Percentiles rank a stretch among this genome's conserved stretches.
These are phyloP conservation scores for Tautogolabrus adspersus DNA, from an alignment of 2,113 vertebrate species.

Conservation along the genomic window DNA sequence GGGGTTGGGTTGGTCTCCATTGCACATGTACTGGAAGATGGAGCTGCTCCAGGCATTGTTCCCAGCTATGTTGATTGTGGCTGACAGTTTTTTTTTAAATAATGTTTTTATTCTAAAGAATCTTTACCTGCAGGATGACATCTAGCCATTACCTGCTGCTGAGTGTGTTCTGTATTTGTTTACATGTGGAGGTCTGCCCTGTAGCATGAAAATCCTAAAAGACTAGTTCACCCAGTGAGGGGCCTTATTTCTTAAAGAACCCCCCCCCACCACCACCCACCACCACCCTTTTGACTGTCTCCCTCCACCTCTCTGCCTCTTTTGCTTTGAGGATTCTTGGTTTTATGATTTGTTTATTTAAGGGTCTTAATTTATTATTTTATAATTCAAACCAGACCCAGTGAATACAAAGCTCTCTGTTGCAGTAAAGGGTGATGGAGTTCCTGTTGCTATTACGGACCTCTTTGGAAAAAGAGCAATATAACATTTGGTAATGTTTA, in stretches of 20 bases:
- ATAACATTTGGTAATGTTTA: constrained; percentile 30
- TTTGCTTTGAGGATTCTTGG: constrained; percentile 59
- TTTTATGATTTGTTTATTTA: constrained; percentile 54
- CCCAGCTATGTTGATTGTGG: constrained; percentile 38
- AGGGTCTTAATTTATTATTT: constrained; percentile 43
- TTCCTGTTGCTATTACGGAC: constrained; percentile 43
- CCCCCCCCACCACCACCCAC: background rate
- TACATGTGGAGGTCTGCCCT: constrained; percentile 11
- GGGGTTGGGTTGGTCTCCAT: constrained; percentile 20
- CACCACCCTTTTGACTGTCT: background rate
- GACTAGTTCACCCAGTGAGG: constrained; percentile 1
- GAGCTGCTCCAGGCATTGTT: constrained; percentile 48
- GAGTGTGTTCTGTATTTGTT: constrained; percentile 13
- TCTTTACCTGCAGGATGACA: constrained; percentile 33
- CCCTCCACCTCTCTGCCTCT: constrained; percentile 42
- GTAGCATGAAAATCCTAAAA: constrained; percentile 23
- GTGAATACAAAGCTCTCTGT: background rate
- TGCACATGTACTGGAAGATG: constrained; percentile 30
- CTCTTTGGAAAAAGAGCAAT: constrained; percentile 38
- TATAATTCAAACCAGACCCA: constrained; percentile 4
- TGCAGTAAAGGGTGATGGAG: constrained; percentile 24
- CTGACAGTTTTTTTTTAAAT: constrained; percentile 58
- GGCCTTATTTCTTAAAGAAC: constrained; percentile 1
- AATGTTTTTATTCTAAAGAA: constrained; percentile 52
- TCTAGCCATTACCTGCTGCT: constrained; percentile 14